These are phyloP conservation scores for Gallinago stenura DNA, from an alignment of 2,797 vertebrate genomes.

Conservation along the genomic window DNA sequence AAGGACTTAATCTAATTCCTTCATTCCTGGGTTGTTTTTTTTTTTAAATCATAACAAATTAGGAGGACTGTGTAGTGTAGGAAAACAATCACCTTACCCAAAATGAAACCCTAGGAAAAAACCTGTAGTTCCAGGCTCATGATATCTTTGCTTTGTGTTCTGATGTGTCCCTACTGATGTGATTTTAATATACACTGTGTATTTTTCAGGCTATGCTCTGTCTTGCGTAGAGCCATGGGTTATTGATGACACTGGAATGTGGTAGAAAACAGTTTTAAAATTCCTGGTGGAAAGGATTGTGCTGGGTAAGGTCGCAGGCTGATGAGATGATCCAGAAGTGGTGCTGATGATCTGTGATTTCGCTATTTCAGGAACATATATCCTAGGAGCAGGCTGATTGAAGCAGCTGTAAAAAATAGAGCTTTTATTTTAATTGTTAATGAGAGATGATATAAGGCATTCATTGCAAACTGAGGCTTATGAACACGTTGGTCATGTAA, in stretches of 20 bases:
- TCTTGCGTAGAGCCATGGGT: fast-evolving
- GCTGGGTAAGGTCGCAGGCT: neutral
- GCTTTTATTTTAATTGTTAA: constrained; percentile 1
- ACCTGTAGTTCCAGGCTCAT: neutral
- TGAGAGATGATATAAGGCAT: neutral
- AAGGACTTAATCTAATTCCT: constrained; percentile 11
- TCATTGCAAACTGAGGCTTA: neutral
- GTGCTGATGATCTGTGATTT: neutral
- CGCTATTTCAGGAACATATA: fast-evolving
- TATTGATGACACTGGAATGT: neutral
- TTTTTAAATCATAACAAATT: constrained; percentile 4
- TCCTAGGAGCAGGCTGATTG: neutral
- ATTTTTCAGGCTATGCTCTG: neutral
- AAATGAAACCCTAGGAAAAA: neutral
- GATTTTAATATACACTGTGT: neutral
- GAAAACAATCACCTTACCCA: neutral
- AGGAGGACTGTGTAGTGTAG: neutral
- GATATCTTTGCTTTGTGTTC: neutral
- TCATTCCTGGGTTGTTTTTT: neutral
- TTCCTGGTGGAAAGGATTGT: neutral
- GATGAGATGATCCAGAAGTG: neutral
- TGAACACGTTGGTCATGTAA: neutral
- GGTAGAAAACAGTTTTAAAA: neutral
- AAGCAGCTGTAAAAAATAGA: neutral
- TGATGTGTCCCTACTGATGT: neutral